These are phyloP conservation scores for Collichthys lucidus DNA, from an alignment of 2,113 vertebrate genomes.

Conservation along the genomic window DNA sequence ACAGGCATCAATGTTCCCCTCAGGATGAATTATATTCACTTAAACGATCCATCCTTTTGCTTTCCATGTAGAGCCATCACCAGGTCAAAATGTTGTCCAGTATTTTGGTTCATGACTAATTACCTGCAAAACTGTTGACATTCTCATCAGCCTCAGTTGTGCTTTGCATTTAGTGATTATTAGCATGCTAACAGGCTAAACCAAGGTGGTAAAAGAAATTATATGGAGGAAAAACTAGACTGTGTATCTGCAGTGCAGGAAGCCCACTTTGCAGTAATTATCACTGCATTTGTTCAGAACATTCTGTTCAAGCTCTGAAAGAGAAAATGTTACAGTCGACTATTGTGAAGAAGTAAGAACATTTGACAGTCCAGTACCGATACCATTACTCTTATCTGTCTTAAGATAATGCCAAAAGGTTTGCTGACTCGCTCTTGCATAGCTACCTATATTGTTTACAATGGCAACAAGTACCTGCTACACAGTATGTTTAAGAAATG, in stretches of 20 bases:
- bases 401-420: conserved; percentile 21
- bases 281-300: conserved; percentile 54
- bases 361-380: conserved; percentile 44
- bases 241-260: conserved; percentile 27
- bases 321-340: conserved; percentile 18
- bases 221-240: background rate
- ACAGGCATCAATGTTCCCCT: background rate
- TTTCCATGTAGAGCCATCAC: background rate
- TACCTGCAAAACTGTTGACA: background rate
- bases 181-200: background rate
- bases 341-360: conserved; percentile 3
- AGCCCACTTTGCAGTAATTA: conserved; percentile 45
- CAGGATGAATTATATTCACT: background rate
- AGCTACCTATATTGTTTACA: conserved; percentile 50
- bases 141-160: background rate
- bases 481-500: conserved; percentile 20
- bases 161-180: background rate
- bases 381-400: conserved; percentile 29
- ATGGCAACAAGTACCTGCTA: conserved; percentile 58
- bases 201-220: background rate
- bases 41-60: no score
- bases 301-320: conserved; percentile 44
- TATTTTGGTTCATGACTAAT: background rate
- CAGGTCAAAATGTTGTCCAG: background rate
- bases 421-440: conserved; percentile 40